Base-by-base conservation (phyloP, 2,113 vertebrate species). In the Salvelinus namaycush region DNA sequence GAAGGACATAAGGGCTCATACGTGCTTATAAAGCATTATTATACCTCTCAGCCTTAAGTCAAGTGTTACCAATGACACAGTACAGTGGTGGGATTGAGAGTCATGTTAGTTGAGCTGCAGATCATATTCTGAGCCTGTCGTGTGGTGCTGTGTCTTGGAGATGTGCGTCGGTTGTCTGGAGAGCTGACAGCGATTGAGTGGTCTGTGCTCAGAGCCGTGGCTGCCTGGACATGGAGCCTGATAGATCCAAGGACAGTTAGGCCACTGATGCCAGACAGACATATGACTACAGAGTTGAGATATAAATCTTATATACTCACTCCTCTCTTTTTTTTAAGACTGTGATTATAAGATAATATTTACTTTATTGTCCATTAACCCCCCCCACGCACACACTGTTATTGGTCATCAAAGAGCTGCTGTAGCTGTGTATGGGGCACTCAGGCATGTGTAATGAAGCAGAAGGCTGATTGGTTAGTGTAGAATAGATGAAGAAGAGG, bases 101-200 rank as follows among this genome's bases (percentile, higher is more conserved):
- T 86, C 85, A 83, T 85, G 79, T 79, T 86, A 74, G 89, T 88
- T 90, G 88, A 86, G 86, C 87, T 90, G 91, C 89, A 84, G 84
- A 86, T 90, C 84, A 86, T 89, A 90, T 88, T 90, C 88, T 76
- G 83, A 68, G 78, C 83, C 87, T 90, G 90, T 91, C 90, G 88
- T 75, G 57, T 18, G 1, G 3, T 5, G 51, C 16, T 3, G 16
- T 54, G 12, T 54, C 51, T 54, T 54, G 60, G 77, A 74, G 81
- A 80, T 83, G 80, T 80, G 86, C 76, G 74, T 26, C 5, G 39
- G 76, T 82, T 86, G 72, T 89, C 92, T 87, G 86, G 80, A 77
- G 68, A 72, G 82, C 83, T 91, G 92, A 91, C 91, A 92, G 82
- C 90, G 88, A 94, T 91, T 86, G 91, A 93, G 85, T 54, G 51